A percentile compares a stretch with the other conserved stretches of the same genome.
Conservation (phyloP, 2,797 vertebrate genomes). For the Sciurus vulgaris region DNA sequence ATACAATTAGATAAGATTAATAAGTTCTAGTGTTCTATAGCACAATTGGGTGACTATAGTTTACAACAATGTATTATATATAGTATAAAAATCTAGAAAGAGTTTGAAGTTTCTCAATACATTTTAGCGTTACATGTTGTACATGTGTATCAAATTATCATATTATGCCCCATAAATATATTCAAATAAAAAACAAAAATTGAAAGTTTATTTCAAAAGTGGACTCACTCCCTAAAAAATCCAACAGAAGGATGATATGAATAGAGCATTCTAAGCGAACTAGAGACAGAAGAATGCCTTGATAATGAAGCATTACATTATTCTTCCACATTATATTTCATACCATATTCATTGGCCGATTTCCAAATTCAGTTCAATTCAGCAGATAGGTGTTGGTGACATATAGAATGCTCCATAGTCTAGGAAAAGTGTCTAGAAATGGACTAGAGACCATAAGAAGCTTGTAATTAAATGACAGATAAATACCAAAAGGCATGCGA, state of each 20-base stretch:
- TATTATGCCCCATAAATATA: neutral
- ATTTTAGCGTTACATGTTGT: neutral
- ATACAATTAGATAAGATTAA: neutral
- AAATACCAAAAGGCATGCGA: neutral
- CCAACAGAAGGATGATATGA: neutral
- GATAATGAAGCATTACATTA: neutral
- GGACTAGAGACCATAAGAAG: neutral
- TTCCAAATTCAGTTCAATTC: slow-evolving; percentile 10
- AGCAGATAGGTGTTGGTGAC: neutral
- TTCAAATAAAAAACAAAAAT: neutral
- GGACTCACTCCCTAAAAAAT: neutral
- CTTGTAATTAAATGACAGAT: neutral
- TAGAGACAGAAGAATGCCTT: neutral
- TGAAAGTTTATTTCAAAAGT: neutral
- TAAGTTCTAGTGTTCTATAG: neutral
- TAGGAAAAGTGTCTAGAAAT: neutral
- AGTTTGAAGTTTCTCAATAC: neutral
- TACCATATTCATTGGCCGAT: neutral
- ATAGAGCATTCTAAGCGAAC: neutral
- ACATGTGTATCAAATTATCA: neutral
- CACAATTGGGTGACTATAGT: no score
- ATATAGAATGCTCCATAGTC: neutral
- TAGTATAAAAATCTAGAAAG: neutral
- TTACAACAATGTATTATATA: neutral
- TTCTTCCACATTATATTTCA: neutral